Evolutionary conservation across 1,140 invertebrate genomes (phyloP).

Genomic region (Drosophila lini): DNA sequence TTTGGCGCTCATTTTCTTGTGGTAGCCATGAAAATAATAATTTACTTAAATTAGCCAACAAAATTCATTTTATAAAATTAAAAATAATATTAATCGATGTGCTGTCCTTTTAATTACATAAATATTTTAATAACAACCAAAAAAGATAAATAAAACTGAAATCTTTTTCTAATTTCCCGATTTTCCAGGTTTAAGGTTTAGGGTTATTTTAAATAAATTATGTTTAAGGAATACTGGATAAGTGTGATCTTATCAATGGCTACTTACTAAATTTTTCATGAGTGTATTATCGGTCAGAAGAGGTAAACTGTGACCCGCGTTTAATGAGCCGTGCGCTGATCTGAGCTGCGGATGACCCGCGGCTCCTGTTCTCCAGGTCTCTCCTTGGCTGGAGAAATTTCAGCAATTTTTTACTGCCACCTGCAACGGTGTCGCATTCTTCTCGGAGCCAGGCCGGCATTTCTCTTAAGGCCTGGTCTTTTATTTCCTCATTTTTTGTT

Average conservation of each 20-base stretch:
- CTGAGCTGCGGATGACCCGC: slow-evolving; percentile 33
- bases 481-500: slow-evolving; percentile 40
- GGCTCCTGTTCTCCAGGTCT: slow-evolving; percentile 18
- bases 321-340: slow-evolving; percentile 71
- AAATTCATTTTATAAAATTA: not conserved
- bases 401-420: slow-evolving; percentile 79
- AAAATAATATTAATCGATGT: not conserved
- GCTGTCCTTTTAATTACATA: not conserved
- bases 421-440: slow-evolving; percentile 71
- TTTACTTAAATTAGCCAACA: not conserved
- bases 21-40: not conserved
- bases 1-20: not conserved
- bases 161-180: not conserved
- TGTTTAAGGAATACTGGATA: not conserved
- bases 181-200: not conserved
- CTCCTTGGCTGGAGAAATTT: slow-evolving; percentile 57
- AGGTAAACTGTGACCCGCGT: slow-evolving; percentile 59
- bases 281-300: slow-evolving; percentile 18
- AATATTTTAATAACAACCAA: not conserved
- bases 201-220: not conserved
- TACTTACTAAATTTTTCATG: not conserved
- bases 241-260: too few species aligned
- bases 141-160: not conserved
- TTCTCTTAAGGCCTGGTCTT: slow-evolving; percentile 42
- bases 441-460: slow-evolving; percentile 32